Base-by-base conservation (phyloP, 2,888 invertebrate genomes). In the Pemphredon lugubris region DNA sequence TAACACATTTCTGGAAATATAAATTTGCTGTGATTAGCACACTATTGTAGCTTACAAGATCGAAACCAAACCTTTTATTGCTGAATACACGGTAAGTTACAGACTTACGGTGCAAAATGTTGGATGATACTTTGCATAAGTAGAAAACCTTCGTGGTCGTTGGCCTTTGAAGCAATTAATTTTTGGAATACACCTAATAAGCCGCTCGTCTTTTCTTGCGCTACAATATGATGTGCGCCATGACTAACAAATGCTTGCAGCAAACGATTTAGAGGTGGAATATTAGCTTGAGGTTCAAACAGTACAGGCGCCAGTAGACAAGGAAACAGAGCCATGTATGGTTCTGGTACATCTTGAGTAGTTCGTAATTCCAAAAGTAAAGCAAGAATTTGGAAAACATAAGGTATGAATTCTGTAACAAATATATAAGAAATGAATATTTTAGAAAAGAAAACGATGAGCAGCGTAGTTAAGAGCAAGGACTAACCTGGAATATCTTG, bases 301-400 rank as follows among this genome's bases (percentile, higher is more conserved):
- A 99, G 91, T 42, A 95, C 93, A 0, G 98, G 98, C 9, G 96
- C 93, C 81, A 99, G 91, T 14, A 99, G 91, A 87, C 96, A 97
- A 0, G 98, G 97, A 84, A 99, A 95, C 58, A 99, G 91, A 2
- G 94, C 94, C 91, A 96, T 94, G 91, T 99, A 99, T 0, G 95
- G 94, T 61, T 95, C 95, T 13, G 97, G 96, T 69, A 95, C 92
- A 21, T 92, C 89, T 2, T 91, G 91, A 4, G 89, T 90, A 0
- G 89, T 89, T 51, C 94, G 93, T 67, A 95, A 90, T 90, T 98
- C 98, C 91, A 99, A 92, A 61, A 98, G 91, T 16, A 98, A 91
- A 0, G 98, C 97, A 39, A 99, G 91, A 91, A 99, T 94, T 96
- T 99, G 99, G 90, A 99, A 98, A 47, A 98, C 97, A 90, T 99